Evolutionary conservation across 1,140 invertebrate species (phyloP).

Genomic region (Drosophila athabasca): DNA sequence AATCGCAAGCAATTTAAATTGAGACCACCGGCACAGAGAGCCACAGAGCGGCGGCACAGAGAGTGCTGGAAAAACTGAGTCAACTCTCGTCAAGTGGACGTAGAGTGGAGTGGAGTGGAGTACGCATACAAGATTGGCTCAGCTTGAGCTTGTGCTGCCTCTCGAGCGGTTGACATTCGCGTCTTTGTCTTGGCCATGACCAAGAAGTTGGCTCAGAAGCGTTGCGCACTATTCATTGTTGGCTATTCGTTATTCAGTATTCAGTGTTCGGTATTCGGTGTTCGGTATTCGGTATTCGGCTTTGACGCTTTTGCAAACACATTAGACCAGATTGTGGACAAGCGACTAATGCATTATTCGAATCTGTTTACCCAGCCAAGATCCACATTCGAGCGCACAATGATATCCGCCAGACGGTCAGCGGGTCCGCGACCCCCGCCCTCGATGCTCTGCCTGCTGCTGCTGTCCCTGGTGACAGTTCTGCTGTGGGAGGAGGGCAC

Average conservation of each 20-base stretch:
- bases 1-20: conserved; percentile 69
- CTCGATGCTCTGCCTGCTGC: conserved; percentile 33
- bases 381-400: conserved; percentile 28
- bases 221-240: conserved; percentile 31
- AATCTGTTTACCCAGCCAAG: conserved; percentile 57
- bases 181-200: conserved; percentile 71
- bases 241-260: conserved; percentile 2
- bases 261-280: conserved; percentile 1
- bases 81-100: conserved; percentile 17
- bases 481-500: conserved; percentile 48
- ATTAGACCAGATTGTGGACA: conserved; percentile 44
- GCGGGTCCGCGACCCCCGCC: neutral
- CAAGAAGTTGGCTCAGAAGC: conserved; percentile 74
- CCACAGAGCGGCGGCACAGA: neutral
- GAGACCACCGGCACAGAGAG: conserved; percentile 37
- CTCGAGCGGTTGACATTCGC: conserved; percentile 74
- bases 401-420: conserved; percentile 53
- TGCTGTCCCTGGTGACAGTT: conserved; percentile 38
- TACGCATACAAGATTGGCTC: conserved; percentile 23
- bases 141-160: conserved; percentile 7
- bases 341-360: conserved; percentile 67
- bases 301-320: conserved; percentile 53
- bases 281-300: conserved; percentile 25
- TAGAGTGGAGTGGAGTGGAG: conserved; percentile 18
- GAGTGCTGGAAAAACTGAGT: conserved; percentile 41